Evolutionary conservation across 1,140 invertebrate species (phyloP), one percentile per base, ranked within the genome.

Genomic region (Bombus balteatus): DNA sequence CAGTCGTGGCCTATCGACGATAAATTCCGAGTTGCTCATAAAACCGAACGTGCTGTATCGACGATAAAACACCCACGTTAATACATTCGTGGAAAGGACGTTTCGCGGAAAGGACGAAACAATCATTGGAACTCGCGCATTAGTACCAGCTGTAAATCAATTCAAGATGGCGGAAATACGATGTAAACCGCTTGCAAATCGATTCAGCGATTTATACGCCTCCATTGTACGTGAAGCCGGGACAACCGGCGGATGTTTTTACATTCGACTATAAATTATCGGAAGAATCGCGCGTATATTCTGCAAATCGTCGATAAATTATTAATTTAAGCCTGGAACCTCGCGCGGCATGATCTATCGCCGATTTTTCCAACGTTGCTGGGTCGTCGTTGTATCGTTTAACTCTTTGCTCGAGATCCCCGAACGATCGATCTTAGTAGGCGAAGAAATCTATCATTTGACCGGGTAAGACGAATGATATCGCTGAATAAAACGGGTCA

Each of bases 141-240:
- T 86, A 87, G 81, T 70, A 83, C 72, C 73, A 81, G 85, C 82
- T 90, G 91, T 93, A 93, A 93, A 92, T 92, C 92, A 93, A 93
- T 90, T 89, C 81, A 80, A 88, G 85, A 89, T 90, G 84, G 91
- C 84, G 87, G 81, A 89, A 87, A 91, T 86, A 88, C 88, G 81
- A 86, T 88, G 76, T 91, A 86, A 87, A 83, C 80, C 85, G 81
- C 81, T 87, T 77, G 87, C 89, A 83, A 87, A 90, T 91, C 87
- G 89, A 75, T 87, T 81, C 89, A 73, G 68, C 83, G 83, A 93
- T 91, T 93, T 93, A 93, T 92, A 90, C 78, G 84, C 74, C 57
- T 74, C 78, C 81, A 86, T 78, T 86, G 86, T 91, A 83, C 87
- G 77, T 25, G 66, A 53, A 83, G n/a, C 10, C 28, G 53, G 68